Evolutionary conservation across 2,113 vertebrate species (phyloP).

Genomic region (Tragelaphus scriptus): DNA sequence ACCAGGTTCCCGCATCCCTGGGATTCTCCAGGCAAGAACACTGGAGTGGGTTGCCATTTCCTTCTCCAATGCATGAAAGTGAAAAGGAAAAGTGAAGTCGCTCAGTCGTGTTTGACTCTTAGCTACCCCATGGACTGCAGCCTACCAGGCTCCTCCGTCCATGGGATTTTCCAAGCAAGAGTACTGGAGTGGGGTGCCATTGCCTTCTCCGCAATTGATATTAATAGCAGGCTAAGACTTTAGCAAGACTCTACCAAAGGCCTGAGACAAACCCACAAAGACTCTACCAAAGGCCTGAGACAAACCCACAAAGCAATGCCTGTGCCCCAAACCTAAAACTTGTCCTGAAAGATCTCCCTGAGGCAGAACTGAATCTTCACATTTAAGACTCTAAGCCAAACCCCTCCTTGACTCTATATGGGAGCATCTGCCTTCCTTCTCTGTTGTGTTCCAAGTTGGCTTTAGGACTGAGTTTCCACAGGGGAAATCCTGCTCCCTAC

Average conservation of each 20-base stretch:
- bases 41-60: no score
- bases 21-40: no score
- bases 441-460: not conserved
- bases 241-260: not conserved
- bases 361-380: not conserved
- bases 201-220: not conserved
- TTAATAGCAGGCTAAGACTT: not conserved
- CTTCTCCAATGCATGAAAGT: no score
- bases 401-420: not conserved
- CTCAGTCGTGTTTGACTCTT: no score
- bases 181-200: no score
- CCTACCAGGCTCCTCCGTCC: no score
- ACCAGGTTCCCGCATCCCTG: no score
- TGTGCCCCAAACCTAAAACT: not conserved
- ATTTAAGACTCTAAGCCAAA: not conserved
- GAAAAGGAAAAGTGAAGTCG: no score
- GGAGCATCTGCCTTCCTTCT: not conserved
- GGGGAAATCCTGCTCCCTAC: not conserved
- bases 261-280: not conserved
- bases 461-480: not conserved
- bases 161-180: no score
- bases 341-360: not conserved
- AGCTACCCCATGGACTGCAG: no score
- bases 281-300: not conserved
- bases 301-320: not conserved